A percentile compares a stretch with the other conserved stretches of the same genome.
These are phyloP conservation scores for Heliconius erato DNA, from an alignment of 2,888 invertebrate species.

Conservation along the genomic window DNA sequence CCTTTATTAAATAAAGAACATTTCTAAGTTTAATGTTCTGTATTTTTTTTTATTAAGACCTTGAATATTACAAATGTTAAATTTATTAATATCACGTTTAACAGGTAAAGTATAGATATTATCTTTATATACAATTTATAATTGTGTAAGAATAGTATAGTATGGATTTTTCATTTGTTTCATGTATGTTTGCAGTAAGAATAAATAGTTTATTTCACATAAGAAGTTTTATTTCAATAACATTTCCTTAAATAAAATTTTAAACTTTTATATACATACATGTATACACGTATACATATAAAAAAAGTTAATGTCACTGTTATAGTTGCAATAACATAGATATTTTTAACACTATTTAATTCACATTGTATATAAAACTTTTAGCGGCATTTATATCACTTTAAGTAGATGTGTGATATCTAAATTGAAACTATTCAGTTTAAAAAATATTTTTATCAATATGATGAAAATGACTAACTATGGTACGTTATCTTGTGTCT, in stretches of 20 bases:
- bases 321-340: neutral
- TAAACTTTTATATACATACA: neutral
- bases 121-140: neutral
- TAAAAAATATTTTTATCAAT: neutral
- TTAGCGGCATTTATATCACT: neutral
- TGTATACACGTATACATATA: neutral
- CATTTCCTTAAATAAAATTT: neutral
- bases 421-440: neutral
- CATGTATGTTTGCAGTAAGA: slow-evolving; percentile 26
- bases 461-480: neutral
- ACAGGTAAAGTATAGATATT: neutral
- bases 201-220: slow-evolving; percentile 44
- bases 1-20: neutral
- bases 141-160: neutral
- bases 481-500: neutral
- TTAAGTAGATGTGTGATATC: neutral
- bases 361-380: neutral
- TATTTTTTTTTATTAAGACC: neutral
- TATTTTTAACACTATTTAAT: neutral
- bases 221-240: slow-evolving; percentile 32
- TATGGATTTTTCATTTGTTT: slow-evolving; percentile 1
- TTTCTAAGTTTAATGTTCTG: neutral
- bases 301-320: neutral
- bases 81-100: neutral
- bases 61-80: neutral